These are phyloP conservation scores for Cylloceria caligata DNA, from an alignment of 2,888 invertebrate species.

Conservation along the genomic window DNA sequence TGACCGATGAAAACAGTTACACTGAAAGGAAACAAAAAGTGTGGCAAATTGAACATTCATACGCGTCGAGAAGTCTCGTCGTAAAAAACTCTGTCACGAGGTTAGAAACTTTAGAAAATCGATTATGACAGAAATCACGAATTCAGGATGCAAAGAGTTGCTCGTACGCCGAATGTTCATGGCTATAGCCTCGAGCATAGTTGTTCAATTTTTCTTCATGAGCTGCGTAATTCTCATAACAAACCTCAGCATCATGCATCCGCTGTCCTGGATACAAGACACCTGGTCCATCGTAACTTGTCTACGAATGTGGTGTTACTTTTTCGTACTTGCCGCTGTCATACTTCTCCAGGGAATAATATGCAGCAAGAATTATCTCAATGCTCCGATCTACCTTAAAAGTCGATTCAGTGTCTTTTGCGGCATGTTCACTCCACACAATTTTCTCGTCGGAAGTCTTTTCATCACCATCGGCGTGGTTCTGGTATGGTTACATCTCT, in stretches of 20 bases:
- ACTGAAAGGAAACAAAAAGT: neutral
- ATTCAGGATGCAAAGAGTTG: slow-evolving; percentile 86
- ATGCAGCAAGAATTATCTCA: slow-evolving; percentile 89
- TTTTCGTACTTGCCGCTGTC: slow-evolving; percentile 87
- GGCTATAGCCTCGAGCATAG: slow-evolving; percentile 87
- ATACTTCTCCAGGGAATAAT: slow-evolving; percentile 90
- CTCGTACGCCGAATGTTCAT: slow-evolving; percentile 86
- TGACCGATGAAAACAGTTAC: neutral
- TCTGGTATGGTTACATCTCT: slow-evolving; percentile 89
- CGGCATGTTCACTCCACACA: slow-evolving; percentile 87
- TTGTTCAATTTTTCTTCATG: slow-evolving; percentile 80
- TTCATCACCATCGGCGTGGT: slow-evolving; percentile 89
- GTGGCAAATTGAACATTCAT: neutral
- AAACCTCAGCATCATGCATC: slow-evolving; percentile 88
- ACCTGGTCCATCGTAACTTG: slow-evolving; percentile 87
- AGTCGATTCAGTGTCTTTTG: slow-evolving; percentile 89
- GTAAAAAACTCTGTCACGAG: neutral
- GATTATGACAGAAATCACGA: slow-evolving; percentile 65
- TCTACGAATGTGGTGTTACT: slow-evolving; percentile 88
- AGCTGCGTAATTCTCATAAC: slow-evolving; percentile 82
- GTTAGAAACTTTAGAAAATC: neutral
- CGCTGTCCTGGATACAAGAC: slow-evolving; percentile 88
- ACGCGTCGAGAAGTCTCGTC: neutral
- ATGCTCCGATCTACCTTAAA: slow-evolving; percentile 87
- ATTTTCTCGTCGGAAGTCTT: slow-evolving; percentile 86